Base-by-base conservation (phyloP, 2,797 vertebrate genomes). In the Sardinella longiceps region DNA sequence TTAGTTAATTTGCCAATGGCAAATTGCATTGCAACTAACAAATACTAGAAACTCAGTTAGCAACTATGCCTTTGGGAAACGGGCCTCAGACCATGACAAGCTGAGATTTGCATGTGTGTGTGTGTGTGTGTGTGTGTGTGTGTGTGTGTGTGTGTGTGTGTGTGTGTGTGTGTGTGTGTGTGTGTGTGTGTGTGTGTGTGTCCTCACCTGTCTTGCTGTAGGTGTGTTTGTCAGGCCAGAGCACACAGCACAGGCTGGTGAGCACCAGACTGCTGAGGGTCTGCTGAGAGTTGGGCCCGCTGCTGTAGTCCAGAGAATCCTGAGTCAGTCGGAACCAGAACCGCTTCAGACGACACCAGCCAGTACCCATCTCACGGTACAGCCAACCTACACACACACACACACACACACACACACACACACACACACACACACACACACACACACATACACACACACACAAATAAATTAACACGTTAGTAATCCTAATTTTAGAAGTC, bases 221-320 rank as follows among this genome's bases (percentile, higher is more conserved):
- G 18, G 96, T 97, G 93, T 96, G 96, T 86, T 98, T 98, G 93
- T 98, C 97, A 0, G 98, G 98, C 95, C 97, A 98, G 46, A 97
- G 96, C 89, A 99, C 97, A 0, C 97, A 98, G 91, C 98, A 99
- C 85, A 99, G 96, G 88, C 96, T 98, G 89, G 97, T 99, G 88
- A 99, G 97, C 74, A 99, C 98, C 1, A 99, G 94, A 10, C 95
- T 97, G 39, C 97, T 97, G 33, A 98, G 95, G n/a, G 95, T 92
- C 70, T 95, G 94, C 0, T 95, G 96, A 90, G 95, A 96, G 86
- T 98, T 97, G 0, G 94, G 95, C 89, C 96, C 94, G 37, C 92
- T 97, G 94, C 97, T 98, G 93, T 97, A 98, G 92, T 99, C 98
- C 20, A 99, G 94, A 43, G 98, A 99, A 89, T 99, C 97, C 1